Percentiles rank a stretch among this genome's conserved stretches.
Evolutionary conservation across 2,888 invertebrate genomes (phyloP).

Genomic region (Hyles lineata): DNA sequence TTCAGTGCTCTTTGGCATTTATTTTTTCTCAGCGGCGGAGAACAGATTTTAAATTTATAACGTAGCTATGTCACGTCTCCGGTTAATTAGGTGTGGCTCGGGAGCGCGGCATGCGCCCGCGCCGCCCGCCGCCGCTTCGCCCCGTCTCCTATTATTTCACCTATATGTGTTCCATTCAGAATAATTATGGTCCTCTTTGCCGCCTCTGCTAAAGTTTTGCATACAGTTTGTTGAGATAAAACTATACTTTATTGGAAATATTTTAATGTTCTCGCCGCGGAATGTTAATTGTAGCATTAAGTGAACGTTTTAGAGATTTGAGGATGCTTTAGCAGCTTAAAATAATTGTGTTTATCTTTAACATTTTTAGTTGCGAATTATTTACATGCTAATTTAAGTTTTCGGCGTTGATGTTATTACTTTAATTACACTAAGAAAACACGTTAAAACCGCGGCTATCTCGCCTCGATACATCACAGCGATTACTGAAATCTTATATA

Average conservation of each 20-base stretch:
- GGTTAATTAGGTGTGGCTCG: constrained; percentile 77
- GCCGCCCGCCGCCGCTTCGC: constrained; percentile 56
- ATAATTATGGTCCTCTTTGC: constrained; percentile 66
- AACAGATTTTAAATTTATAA: constrained; percentile 78
- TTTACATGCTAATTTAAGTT: constrained; percentile 5
- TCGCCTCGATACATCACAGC: constrained; percentile 40
- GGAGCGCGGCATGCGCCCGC: constrained; percentile 60
- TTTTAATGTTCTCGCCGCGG: constrained; percentile 41
- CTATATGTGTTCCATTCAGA: constrained; percentile 43
- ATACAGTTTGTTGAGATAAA: constrained; percentile 66
- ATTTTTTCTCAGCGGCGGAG: constrained; percentile 58
- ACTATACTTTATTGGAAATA: constrained; percentile 66
- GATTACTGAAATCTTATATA: constrained; percentile 54
- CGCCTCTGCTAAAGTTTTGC: constrained; percentile 67
- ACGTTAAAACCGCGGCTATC: constrained; percentile 29
- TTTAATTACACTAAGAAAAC: constrained; percentile 20
- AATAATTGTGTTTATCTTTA: constrained; percentile 20
- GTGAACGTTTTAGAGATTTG: constrained; percentile 28
- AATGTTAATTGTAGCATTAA: constrained; percentile 51
- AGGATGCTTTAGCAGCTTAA: constrained; percentile 18
- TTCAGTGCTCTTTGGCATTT: constrained; percentile 54
- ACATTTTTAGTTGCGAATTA: constrained; percentile 19
- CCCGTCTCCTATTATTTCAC: constrained; percentile 61
- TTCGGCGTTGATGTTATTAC: constrained; percentile 1
- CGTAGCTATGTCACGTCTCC: constrained; percentile 73